Evolutionary conservation across 2,797 vertebrate species (phyloP).

Genomic region (Melanotaenia trifasciata): DNA sequence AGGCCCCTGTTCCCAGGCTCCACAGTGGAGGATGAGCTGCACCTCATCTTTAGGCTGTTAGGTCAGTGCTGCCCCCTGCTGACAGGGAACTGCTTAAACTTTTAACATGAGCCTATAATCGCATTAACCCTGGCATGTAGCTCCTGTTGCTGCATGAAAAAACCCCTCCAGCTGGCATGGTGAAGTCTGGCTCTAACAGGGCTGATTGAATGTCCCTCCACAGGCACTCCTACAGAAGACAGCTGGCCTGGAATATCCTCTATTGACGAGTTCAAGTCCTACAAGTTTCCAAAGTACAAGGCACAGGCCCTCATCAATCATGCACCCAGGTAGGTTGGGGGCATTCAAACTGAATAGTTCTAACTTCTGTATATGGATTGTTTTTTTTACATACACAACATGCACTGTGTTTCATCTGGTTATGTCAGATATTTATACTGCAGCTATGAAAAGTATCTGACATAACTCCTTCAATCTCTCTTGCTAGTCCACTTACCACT

Average conservation of each 20-base stretch:
- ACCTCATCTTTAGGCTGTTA: slow-evolving; percentile 84
- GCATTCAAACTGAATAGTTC: background rate
- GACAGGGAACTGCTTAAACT: slow-evolving; percentile 25
- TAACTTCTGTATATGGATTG: background rate
- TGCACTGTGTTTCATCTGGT: background rate
- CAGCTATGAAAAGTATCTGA: background rate
- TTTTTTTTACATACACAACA: background rate
- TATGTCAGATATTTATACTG: slow-evolving; percentile 1
- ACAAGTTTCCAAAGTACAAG: slow-evolving; percentile 96
- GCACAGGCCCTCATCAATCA: slow-evolving; percentile 93
- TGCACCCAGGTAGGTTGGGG: slow-evolving; percentile 88
- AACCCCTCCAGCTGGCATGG: slow-evolving; percentile 56
- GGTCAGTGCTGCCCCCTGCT: slow-evolving; percentile 82
- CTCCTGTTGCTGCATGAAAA: slow-evolving; percentile 38
- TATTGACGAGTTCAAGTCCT: slow-evolving; percentile 95
- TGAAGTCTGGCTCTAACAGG: slow-evolving; percentile 42
- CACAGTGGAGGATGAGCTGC: slow-evolving; percentile 84
- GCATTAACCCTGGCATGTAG: slow-evolving; percentile 60
- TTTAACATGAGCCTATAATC: slow-evolving; percentile 53
- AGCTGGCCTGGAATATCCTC: slow-evolving; percentile 94
- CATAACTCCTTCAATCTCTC: slow-evolving; percentile 26
- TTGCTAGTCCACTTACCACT: slow-evolving; percentile 59
- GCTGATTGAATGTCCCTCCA: slow-evolving; percentile 49
- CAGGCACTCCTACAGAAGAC: slow-evolving; percentile 94
- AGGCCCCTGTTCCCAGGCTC: slow-evolving; percentile 85